Evolutionary conservation across 2,888 invertebrate genomes (phyloP), one percentile per base, ranked within the genome.

Genomic region (Hetaerina titia): DNA sequence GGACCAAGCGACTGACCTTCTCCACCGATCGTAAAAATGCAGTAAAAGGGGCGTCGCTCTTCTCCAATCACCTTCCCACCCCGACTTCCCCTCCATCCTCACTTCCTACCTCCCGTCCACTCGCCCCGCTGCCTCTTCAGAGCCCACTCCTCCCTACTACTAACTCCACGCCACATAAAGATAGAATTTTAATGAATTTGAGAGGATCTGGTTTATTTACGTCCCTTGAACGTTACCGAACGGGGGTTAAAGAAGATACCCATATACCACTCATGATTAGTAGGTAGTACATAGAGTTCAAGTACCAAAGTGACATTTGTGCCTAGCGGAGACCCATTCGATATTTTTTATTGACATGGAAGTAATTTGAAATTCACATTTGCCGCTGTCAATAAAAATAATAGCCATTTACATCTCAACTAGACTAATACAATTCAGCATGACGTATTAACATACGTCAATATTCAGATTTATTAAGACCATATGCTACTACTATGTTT

Each of bases 31-130:
- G 92, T 92, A 92, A 92, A 92, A 92, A 92, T 56, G 92, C 69
- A 69, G 92, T 92, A 92, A 92, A 92, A 92, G n/a, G 69, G 69
- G 92, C 92, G 69, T 56, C 22, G 56, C 64, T 92, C 69, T 92
- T 56, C 69, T 92, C 92, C 92, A 92, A 92, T 92, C 92, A 69
- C 63, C 56, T 45, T 19, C 22, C 64, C 64, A 25, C 31, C 15
- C 45, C 88, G 31, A 25, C 60, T 60, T 64, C 25, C 31, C 25
- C 31, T 90, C 63, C 31, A 8, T 2, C 11, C 25, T 17, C 60
- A 58, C 22, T 25, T 25, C 60, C 11, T n/a, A 6, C 5, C 45
- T 25, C 22, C 63, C 90, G 19, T 13, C 31, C 22, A 17, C n/a
- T 19, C 45, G 45, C 90, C 25, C 11, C 2, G 17, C 19, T 60